Evolutionary conservation across 1,140 invertebrate genomes (phyloP).

Genomic region (Dendrolimus kikuchii): DNA sequence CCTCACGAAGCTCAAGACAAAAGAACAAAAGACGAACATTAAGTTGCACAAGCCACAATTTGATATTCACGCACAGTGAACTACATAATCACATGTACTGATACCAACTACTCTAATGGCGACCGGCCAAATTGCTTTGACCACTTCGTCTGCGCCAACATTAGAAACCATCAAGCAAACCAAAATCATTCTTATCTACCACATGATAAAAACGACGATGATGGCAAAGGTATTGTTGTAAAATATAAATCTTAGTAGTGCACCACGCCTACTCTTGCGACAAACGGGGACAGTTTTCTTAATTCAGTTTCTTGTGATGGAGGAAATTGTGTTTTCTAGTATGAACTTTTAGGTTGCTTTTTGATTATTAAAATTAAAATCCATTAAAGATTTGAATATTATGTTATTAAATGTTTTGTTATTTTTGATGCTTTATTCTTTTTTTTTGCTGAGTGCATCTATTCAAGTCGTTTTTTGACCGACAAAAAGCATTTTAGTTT

Average conservation of each 20-base stretch:
- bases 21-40: conserved; percentile 48
- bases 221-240: conserved; percentile 7
- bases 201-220: neutral
- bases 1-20: conserved; percentile 43
- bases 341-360: conserved; percentile 1
- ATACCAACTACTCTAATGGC: conserved; percentile 39
- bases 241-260: conserved; percentile 26
- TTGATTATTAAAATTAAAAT: neutral
- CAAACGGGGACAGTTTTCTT: conserved; percentile 48
- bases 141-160: conserved; percentile 16
- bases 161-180: neutral
- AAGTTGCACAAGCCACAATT: conserved; percentile 44
- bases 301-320: conserved; percentile 7
- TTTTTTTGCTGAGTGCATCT: neutral
- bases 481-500: conserved; percentile 8
- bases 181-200: conserved; percentile 11
- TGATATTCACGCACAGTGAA: conserved; percentile 48
- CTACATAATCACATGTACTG: conserved; percentile 33
- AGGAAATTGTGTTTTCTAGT: conserved; percentile 4
- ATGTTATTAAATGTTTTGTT: conserved; percentile 8
- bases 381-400: conserved; percentile 1
- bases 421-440: conserved; percentile 4
- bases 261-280: conserved; percentile 49
- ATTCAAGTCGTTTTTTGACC: conserved; percentile 13
- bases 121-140: conserved; percentile 40